Conservation (phyloP, 2,888 invertebrate genomes). For the Andrena bicolor region DNA sequence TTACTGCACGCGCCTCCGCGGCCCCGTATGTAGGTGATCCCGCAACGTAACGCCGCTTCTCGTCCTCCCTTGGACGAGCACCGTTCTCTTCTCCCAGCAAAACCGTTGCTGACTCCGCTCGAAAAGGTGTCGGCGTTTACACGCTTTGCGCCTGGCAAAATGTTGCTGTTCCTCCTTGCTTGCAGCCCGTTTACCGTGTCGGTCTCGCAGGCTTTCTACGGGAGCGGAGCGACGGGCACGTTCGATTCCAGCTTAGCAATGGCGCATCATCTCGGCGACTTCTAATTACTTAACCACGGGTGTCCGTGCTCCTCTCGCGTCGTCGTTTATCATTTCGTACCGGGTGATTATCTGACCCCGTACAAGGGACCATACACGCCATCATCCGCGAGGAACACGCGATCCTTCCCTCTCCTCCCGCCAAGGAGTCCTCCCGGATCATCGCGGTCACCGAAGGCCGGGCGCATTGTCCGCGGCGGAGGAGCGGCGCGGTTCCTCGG, state of each 20-base stretch:
- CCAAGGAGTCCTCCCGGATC: neutral
- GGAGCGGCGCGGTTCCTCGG: slow-evolving; percentile 17
- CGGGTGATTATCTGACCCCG: slow-evolving; percentile 26
- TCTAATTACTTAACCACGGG: no score
- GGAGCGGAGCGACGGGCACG: no score
- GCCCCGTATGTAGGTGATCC: neutral
- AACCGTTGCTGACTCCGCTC: slow-evolving; percentile 2
- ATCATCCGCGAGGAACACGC: slow-evolving; percentile 47
- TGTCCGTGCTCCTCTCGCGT: neutral
- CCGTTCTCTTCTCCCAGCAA: slow-evolving; percentile 30
- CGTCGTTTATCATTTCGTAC: slow-evolving; percentile 40
- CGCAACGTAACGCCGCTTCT: no score
- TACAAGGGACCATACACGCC: slow-evolving; percentile 34
- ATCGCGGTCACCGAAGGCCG: neutral
- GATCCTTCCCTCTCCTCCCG: slow-evolving; percentile 28
- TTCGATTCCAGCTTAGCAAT: no score
- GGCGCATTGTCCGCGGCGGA: slow-evolving; percentile 18
- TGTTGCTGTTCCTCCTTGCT: slow-evolving; percentile 11
- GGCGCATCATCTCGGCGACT: no score
- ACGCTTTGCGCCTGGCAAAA: slow-evolving; percentile 32
- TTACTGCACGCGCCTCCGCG: slow-evolving; percentile 20
- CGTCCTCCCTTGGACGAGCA: neutral
- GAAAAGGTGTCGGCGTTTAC: slow-evolving; percentile 42
- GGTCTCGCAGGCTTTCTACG: no score
- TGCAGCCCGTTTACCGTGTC: slow-evolving; percentile 16